Conservation (phyloP, 1,140 invertebrate species). For the Euwallacea fornicatus region DNA sequence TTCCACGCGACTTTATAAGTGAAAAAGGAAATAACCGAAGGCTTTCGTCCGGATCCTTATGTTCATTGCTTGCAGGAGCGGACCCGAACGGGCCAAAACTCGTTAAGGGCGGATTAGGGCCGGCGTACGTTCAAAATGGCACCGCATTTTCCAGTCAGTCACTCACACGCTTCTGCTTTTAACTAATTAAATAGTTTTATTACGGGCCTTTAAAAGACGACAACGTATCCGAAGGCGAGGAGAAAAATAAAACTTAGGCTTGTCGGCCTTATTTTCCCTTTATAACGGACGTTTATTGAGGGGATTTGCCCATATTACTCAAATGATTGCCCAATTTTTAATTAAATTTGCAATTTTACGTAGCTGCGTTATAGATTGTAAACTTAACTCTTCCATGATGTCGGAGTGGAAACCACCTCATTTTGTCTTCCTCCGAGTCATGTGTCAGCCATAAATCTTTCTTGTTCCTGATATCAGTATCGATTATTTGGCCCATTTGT, state of each 20-base stretch:
- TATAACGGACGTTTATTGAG: not conserved
- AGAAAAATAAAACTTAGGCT: conserved; percentile 32
- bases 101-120: conserved; percentile 38
- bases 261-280: conserved; percentile 9
- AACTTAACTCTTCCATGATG: conserved; percentile 11
- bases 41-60: conserved; percentile 37
- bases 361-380: not conserved
- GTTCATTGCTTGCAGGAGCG: conserved; percentile 36
- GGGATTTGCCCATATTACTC: too few species aligned
- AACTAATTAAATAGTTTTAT: conserved; percentile 42
- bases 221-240: conserved; percentile 6
- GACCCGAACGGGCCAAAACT: conserved; percentile 34
- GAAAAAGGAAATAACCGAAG: conserved; percentile 40
- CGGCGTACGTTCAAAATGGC: conserved; percentile 38
- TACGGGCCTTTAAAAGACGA: conserved; percentile 26
- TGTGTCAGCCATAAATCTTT: conserved; percentile 43
- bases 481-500: conserved; percentile 54
- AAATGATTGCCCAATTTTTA: too few species aligned
- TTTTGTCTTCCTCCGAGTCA: conserved; percentile 37
- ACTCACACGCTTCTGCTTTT: conserved; percentile 41
- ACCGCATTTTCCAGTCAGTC: conserved; percentile 40
- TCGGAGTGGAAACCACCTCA: conserved; percentile 16
- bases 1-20: conserved; percentile 38
- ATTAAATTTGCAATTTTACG: too few species aligned
- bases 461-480: conserved; percentile 50